A percentile compares a stretch with the other conserved stretches of the same genome.
Evolutionary conservation across 2,888 invertebrate species (phyloP).

Genomic region (Ceraclea dissimilis): DNA sequence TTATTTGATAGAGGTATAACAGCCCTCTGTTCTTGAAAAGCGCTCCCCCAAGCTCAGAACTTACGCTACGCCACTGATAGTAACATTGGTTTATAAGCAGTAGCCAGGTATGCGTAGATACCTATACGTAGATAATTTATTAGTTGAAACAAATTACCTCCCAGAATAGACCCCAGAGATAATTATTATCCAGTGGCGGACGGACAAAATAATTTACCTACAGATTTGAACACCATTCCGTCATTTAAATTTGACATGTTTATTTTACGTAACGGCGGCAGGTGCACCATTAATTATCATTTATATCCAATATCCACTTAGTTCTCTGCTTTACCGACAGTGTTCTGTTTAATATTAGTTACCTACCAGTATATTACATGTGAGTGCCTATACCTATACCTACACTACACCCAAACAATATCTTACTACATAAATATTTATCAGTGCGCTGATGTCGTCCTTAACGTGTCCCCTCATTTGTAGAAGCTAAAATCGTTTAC

Average conservation of each 20-base stretch:
- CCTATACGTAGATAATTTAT: no score
- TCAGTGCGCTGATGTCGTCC: not conserved
- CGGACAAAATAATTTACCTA: no score
- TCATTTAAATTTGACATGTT: not conserved
- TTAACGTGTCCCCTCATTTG: constrained; percentile 14
- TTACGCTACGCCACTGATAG: no score
- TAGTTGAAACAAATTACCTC: no score
- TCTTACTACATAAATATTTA: not conserved
- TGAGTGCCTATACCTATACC: not conserved
- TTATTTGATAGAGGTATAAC: no score
- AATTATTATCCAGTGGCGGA: no score
- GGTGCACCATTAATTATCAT: not conserved
- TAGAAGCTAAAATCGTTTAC: constrained; percentile 14
- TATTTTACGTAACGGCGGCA: not conserved
- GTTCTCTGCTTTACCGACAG: not conserved
- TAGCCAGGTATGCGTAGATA: no score
- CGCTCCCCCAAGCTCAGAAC: no score
- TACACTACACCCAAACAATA: not conserved
- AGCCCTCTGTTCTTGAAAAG: no score
- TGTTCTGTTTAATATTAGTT: not conserved
- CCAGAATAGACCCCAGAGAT: no score
- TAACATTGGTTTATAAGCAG: no score
- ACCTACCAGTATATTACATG: not conserved
- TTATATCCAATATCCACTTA: not conserved
- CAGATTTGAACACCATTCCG: not conserved